A percentile compares a stretch with the other conserved stretches of the same genome.
Evolutionary conservation across 1,140 invertebrate genomes (phyloP).

Genomic region (Trichogramma pretiosum): DNA sequence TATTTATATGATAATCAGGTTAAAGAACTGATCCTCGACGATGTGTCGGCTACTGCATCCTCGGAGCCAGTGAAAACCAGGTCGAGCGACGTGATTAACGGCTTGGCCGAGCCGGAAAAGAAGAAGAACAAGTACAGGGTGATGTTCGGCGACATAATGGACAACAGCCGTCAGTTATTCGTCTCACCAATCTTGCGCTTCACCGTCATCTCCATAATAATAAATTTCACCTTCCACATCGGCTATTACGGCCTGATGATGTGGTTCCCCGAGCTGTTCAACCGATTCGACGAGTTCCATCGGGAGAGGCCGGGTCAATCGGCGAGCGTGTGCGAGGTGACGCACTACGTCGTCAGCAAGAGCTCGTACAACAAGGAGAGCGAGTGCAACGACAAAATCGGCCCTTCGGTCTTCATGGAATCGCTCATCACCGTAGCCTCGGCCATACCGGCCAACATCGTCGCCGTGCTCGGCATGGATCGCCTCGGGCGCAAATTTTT

Average conservation of each 20-base stretch:
- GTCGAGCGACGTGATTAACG: constrained; percentile 22
- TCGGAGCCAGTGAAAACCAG: constrained; percentile 47
- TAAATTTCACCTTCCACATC: constrained; percentile 83
- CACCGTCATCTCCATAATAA: constrained; percentile 72
- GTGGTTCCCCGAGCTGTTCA: constrained; percentile 86
- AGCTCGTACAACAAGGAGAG: constrained; percentile 51
- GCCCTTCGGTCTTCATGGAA: constrained; percentile 70
- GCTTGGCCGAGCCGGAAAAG: constrained; percentile 6
- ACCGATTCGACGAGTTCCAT: constrained; percentile 72
- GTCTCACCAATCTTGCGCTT: constrained; percentile 69
- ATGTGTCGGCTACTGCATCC: constrained; percentile 46
- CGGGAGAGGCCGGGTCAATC: constrained; percentile 44
- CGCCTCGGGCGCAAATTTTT: constrained; percentile 81
- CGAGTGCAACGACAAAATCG: constrained; percentile 62
- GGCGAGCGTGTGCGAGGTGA: constrained; percentile 69
- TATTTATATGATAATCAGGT: too few relatives aligned
- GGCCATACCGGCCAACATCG: constrained; percentile 73
- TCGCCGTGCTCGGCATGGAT: constrained; percentile 69
- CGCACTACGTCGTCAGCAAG: constrained; percentile 60
- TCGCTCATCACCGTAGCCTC: constrained; percentile 77
- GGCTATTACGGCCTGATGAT: constrained; percentile 84
- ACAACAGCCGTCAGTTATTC: constrained; percentile 73
- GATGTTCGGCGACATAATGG: constrained; percentile 66
- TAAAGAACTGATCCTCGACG: constrained; percentile 65
- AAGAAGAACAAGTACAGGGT: constrained; percentile 52